These are phyloP conservation scores for Clistopyga incitator DNA, from an alignment of 2,888 invertebrate genomes.

Conservation along the genomic window DNA sequence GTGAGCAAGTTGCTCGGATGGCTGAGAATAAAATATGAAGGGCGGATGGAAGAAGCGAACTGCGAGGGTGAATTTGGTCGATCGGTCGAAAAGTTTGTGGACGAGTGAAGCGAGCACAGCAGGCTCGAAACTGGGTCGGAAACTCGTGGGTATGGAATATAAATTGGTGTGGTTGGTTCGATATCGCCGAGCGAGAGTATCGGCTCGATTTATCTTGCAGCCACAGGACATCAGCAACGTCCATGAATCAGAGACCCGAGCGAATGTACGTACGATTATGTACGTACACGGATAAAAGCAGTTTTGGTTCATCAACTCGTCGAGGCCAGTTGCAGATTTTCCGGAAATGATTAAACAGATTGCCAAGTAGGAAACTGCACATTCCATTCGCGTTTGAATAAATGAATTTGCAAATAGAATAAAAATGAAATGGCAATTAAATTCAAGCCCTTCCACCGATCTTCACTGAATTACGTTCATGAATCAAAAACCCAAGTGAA, in stretches of 20 bases:
- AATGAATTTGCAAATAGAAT: no score
- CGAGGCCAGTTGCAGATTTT: background rate
- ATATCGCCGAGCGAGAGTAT: constrained; percentile 41
- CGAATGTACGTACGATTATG: background rate
- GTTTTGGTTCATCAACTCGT: constrained; percentile 9
- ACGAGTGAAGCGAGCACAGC: constrained; percentile 16
- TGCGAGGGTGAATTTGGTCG: constrained; percentile 19
- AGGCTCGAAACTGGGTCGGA: constrained; percentile 55
- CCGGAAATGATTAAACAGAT: background rate
- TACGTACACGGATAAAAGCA: background rate
- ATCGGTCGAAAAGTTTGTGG: constrained; percentile 55
- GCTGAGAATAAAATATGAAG: constrained; percentile 56
- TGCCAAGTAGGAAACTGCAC: no score
- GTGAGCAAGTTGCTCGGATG: constrained; percentile 36
- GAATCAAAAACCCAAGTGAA: constrained; percentile 26
- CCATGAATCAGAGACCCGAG: constrained; percentile 36
- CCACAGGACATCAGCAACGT: constrained; percentile 33
- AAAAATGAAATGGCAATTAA: no score
- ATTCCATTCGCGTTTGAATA: no score
- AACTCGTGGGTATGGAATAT: constrained; percentile 56
- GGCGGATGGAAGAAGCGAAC: background rate
- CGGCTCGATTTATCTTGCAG: constrained; percentile 38
- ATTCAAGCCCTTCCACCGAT: no score
- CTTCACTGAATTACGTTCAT: constrained; percentile 1
- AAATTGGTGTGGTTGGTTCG: constrained; percentile 50